A percentile compares a stretch with the other conserved stretches of the same genome.
phyloP scores from a whole-genome alignment of 2,797 vertebrate species.

The Chromis chromis region DNA sequence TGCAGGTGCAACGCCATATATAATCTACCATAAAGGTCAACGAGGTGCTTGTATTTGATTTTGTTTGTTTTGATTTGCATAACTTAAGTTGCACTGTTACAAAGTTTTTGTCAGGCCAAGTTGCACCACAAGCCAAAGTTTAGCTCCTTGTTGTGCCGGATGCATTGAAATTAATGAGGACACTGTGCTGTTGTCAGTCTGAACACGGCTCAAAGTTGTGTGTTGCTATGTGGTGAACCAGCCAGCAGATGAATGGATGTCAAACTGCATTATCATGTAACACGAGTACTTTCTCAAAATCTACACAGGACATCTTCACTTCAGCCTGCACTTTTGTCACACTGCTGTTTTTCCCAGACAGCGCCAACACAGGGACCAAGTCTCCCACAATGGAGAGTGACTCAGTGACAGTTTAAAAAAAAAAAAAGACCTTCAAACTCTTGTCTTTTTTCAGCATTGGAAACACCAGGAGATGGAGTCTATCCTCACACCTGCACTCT shows the following conservation, averaged over 20 bases:
- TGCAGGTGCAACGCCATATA: no score
- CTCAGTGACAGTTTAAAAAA: slow-evolving; percentile 24
- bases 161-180: slow-evolving; percentile 9
- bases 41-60: no score
- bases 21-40: no score
- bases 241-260: slow-evolving; percentile 14
- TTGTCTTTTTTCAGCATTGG: slow-evolving; percentile 37
- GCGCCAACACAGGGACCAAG: slow-evolving; percentile 23
- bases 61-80: no score
- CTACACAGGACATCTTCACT: slow-evolving; percentile 23
- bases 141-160: neutral
- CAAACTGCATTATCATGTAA: slow-evolving; percentile 32
- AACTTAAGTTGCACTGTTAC: no score
- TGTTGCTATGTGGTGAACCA: slow-evolving; percentile 2
- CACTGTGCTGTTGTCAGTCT: slow-evolving; percentile 15
- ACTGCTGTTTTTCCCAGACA: slow-evolving; percentile 40
- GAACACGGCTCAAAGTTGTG: slow-evolving; percentile 1
- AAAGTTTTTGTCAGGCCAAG: neutral
- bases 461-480: slow-evolving; percentile 27
- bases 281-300: neutral
- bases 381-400: slow-evolving; percentile 31
- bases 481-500: slow-evolving; percentile 25
- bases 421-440: slow-evolving; percentile 22
- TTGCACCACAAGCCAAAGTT: slow-evolving; percentile 1
- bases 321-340: slow-evolving; percentile 23